Conservation (phyloP, 2,113 vertebrate genomes). For the Acanthisitta chloris region DNA sequence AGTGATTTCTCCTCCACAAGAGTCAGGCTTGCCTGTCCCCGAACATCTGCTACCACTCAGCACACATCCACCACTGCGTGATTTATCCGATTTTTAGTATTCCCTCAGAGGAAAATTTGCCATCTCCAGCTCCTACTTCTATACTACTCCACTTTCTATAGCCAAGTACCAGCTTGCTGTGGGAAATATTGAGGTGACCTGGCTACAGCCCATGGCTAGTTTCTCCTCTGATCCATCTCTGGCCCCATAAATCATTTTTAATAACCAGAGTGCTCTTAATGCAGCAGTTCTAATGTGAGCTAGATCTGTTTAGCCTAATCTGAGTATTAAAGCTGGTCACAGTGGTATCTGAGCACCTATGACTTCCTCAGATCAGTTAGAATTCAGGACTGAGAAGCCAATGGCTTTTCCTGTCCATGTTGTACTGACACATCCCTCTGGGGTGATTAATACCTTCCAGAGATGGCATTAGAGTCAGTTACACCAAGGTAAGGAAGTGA, state of each 20-base stretch:
- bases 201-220: background rate
- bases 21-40: constrained; percentile 16
- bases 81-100: constrained; percentile 26
- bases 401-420: constrained; percentile 22
- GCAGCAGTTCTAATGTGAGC: constrained; percentile 1
- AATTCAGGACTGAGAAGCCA: constrained; percentile 19
- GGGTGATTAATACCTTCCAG: constrained; percentile 9
- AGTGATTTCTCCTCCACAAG: constrained; percentile 3
- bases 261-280: constrained; percentile 32
- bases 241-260: constrained; percentile 14
- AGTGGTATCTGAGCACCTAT: constrained; percentile 51
- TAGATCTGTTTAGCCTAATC: constrained; percentile 47
- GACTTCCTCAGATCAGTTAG: constrained; percentile 43
- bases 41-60: constrained; percentile 24
- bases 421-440: background rate
- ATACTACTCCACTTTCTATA: background rate
- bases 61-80: constrained; percentile 2
- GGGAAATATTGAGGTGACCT: background rate
- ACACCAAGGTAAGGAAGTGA: background rate
- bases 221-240: constrained; percentile 5
- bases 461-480: background rate
- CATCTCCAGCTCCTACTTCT: background rate
- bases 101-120: background rate
- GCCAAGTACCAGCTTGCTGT: background rate
- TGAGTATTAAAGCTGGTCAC: constrained; percentile 17